Conservation (phyloP, 2,888 invertebrate genomes). For the Agrochola litura region DNA sequence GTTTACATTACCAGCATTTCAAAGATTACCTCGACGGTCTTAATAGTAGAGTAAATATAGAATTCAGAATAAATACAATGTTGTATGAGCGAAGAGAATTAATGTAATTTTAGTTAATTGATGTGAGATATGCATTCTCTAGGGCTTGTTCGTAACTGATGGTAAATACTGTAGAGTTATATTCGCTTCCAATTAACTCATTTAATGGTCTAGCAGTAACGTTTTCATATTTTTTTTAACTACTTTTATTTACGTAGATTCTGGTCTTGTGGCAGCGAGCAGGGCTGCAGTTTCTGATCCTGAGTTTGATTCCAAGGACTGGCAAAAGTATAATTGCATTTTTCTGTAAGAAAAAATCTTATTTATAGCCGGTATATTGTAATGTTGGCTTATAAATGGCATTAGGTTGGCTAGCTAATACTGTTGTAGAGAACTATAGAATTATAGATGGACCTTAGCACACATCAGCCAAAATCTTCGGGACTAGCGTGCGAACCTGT, state of each 20-base stretch:
- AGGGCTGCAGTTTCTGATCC: not conserved
- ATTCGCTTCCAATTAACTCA: conserved; percentile 29
- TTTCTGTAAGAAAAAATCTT: conserved; percentile 21
- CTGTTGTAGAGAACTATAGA: not conserved
- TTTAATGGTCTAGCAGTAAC: conserved; percentile 23
- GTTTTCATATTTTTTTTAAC: conserved; percentile 17
- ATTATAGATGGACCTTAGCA: not conserved
- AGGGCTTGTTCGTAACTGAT: conserved; percentile 39
- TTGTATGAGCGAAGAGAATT: conserved; percentile 14
- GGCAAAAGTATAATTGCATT: conserved; percentile 7
- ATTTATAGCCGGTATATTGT: conserved; percentile 7
- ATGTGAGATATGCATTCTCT: conserved; percentile 45
- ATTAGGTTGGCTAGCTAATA: not conserved
- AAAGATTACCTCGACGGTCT: conserved; percentile 26
- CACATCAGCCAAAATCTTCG: not conserved
- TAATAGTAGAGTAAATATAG: conserved; percentile 43
- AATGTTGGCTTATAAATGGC: conserved; percentile 4
- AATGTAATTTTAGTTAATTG: conserved; percentile 56
- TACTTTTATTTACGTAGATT: conserved; percentile 22
- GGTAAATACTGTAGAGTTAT: conserved; percentile 39
- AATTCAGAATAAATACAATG: conserved; percentile 22
- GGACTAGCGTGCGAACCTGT: not conserved
- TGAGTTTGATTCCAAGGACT: conserved; percentile 1
- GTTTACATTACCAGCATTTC: conserved; percentile 33
- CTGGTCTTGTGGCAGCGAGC: not conserved